These are phyloP conservation scores for Henicopernis longicauda DNA, from an alignment of 2,113 vertebrate genomes.

Conservation along the genomic window DNA sequence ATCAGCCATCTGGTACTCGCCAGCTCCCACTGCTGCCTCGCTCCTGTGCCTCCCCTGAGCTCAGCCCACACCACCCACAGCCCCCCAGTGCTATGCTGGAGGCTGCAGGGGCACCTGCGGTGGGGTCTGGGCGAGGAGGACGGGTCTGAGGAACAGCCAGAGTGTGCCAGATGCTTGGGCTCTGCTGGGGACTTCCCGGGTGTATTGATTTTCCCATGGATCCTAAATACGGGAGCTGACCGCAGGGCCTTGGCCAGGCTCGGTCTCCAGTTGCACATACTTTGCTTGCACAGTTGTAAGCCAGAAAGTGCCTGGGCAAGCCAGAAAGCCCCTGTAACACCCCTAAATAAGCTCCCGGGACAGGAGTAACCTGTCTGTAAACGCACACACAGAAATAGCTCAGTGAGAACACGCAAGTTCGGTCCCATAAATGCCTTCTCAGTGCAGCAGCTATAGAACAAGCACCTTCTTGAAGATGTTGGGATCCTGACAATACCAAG, in stretches of 20 bases:
- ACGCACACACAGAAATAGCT: neutral
- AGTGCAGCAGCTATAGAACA: neutral
- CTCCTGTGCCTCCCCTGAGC: neutral
- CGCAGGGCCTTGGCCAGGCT: neutral
- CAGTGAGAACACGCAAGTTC: neutral
- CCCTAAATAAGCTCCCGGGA: neutral
- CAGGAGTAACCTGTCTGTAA: neutral
- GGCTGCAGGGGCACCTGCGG: accelerated
- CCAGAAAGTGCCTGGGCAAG: neutral
- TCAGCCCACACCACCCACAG: neutral
- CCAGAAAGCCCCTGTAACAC: neutral
- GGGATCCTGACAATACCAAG: neutral
- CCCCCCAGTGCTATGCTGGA: neutral
- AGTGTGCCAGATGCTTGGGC: neutral
- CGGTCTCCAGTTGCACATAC: neutral
- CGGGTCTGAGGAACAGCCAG: neutral
- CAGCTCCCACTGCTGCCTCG: accelerated
- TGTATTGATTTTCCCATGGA: neutral
- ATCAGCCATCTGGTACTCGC: neutral
- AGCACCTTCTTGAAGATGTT: neutral
- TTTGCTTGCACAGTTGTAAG: neutral
- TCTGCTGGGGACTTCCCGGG: neutral
- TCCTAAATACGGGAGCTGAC: neutral
- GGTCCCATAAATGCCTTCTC: neutral
- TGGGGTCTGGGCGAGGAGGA: neutral